Evolutionary conservation across 2,113 vertebrate genomes (phyloP), one percentile per base, ranked within the genome.

Genomic region (Clarias magur): DNA sequence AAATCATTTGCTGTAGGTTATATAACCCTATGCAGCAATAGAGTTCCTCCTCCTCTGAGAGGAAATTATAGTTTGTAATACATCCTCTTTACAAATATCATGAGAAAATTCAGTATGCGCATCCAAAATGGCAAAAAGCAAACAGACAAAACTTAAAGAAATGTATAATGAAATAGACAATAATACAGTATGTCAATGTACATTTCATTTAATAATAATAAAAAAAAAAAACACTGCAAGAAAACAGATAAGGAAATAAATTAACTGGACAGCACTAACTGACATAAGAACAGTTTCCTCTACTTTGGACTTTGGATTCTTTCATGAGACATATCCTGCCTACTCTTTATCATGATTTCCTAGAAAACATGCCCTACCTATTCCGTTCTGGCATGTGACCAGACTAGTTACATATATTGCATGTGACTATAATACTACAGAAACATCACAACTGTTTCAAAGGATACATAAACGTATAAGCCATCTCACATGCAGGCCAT

Each of bases 271-370:
- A 70, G 27, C 30, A 70, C 19, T 38, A 15, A 8, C 27, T 27
- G 23, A 84, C 59, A 4, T n/a, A 2, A 73, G 15, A 83, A 56
- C 23, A 63, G 5, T 34, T 59, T 54, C 34, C 63, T 79, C 34
- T 60, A 17, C 67, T 63, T 19, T 83, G 86, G 68, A 87, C 80
- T 87, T 87, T 83, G 80, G 11, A 67, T 76, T 81, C n/a, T 30
- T 42, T 83, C 21, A 54, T 13, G 21, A 25, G 12, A 57, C 60
- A 34, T 73, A 76, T 79, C 80, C 70, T 83, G 21, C 70, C 48
- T 78, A 17, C 21, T 1, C 57, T 87, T 87, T 48, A 65, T 38
- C 42, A 83, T 65, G 27, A 73, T 42, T 83, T 87, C 70, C 60
- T 38, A 17, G 12, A 59, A 23, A 0, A 65, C 80, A 62, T 82